phyloP scores from a whole-genome alignment of 2,113 vertebrate genomes.

The Caranx ignobilis region DNA sequence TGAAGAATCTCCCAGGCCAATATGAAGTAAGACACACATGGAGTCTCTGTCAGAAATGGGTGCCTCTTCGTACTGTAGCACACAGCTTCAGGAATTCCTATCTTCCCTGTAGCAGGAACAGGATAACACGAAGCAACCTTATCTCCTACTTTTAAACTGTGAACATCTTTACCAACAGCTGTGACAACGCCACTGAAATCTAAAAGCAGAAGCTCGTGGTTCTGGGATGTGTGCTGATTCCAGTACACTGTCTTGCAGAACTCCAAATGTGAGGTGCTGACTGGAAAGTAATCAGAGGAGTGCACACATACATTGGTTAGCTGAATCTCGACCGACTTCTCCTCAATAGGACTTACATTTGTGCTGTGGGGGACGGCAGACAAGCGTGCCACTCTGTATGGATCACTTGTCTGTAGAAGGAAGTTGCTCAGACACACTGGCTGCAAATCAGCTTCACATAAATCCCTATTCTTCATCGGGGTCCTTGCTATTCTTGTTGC shows the following conservation, averaged over 20 bases:
- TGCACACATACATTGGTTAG: constrained; percentile 85
- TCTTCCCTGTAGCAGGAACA: constrained; percentile 73
- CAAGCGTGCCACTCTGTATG: constrained; percentile 76
- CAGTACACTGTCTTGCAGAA: constrained; percentile 87
- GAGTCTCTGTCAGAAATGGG: constrained; percentile 81
- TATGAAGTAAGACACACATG: constrained; percentile 88
- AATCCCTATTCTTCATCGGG: constrained; percentile 41
- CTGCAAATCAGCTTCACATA: constrained; percentile 3
- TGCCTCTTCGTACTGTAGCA: constrained; percentile 84
- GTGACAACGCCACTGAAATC: constrained; percentile 88
- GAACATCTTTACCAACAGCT: constrained; percentile 81
- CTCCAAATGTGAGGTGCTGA: constrained; percentile 83
- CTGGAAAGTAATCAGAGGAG: constrained; percentile 89
- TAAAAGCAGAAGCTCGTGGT: constrained; percentile 84
- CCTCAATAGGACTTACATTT: constrained; percentile 31
- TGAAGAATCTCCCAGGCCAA: constrained; percentile 87
- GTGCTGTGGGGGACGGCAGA: constrained; percentile 70
- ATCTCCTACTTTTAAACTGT: constrained; percentile 86
- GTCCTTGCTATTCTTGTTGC: constrained; percentile 79
- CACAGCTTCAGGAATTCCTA: constrained; percentile 81
- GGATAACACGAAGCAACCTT: constrained; percentile 87
- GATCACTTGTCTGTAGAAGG: constrained; percentile 83
- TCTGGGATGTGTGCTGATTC: constrained; percentile 78
- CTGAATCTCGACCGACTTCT: constrained; percentile 82
- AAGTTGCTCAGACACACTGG: constrained; percentile 68